These are phyloP conservation scores for Troglohyphantes excavatus DNA, from an alignment of 2,888 invertebrate species.

Conservation along the genomic window DNA sequence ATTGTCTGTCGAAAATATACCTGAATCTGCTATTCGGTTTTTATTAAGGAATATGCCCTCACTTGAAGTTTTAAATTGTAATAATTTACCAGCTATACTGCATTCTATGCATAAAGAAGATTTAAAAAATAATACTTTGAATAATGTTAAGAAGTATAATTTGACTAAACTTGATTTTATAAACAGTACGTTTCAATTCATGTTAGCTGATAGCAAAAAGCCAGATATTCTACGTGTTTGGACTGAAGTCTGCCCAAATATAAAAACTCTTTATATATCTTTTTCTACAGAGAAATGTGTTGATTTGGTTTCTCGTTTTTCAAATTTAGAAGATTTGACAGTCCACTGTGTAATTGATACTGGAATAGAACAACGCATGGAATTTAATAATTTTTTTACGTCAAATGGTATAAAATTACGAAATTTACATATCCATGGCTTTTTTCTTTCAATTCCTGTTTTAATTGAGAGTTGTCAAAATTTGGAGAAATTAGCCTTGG, in stretches of 20 bases:
- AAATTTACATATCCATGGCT: background rate
- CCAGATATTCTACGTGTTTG: background rate
- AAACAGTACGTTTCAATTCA: no score
- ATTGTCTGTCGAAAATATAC: background rate
- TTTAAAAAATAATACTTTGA: background rate
- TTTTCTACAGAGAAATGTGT: background rate
- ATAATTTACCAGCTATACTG: background rate
- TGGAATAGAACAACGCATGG: no score
- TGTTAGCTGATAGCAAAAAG: no score
- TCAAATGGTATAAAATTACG: background rate
- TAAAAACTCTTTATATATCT: background rate
- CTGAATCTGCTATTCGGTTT: background rate
- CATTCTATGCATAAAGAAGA: conserved; percentile 18
- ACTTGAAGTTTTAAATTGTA: background rate
- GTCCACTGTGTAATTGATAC: background rate
- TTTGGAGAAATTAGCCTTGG: background rate
- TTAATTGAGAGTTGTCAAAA: background rate
- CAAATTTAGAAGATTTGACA: background rate
- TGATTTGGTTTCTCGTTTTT: background rate
- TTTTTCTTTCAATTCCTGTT: background rate
- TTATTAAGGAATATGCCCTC: conserved; percentile 24
- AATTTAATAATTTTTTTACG: background rate
- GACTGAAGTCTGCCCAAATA: background rate
- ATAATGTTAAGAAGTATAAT: conserved; percentile 24
- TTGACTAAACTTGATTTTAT: conserved; percentile 26